Base-by-base conservation (phyloP, 2,113 vertebrate genomes). In the Helogale parvula region DNA sequence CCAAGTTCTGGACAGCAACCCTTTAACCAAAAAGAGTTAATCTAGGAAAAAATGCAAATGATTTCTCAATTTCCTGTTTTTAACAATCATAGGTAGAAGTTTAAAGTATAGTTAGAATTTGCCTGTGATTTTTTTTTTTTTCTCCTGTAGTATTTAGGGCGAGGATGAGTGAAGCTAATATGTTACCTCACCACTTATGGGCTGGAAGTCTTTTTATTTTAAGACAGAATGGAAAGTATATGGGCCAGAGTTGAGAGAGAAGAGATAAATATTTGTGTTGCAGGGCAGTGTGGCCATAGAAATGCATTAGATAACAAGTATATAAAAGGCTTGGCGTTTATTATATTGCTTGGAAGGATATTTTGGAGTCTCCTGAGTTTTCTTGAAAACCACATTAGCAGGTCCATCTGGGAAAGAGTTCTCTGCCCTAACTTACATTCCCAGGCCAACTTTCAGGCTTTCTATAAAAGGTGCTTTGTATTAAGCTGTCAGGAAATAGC, bases 181-280 rank as follows among this genome's bases (percentile, higher is more conserved):
- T 90, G 85, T 50, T 71, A 19, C n/a, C 65, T 74, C 29, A 45
- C 71, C 23, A 7, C 11, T 33, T 52, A 19, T 3, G 3, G 50
- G 3, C 33, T 63, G 21, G 47, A 69, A 91, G 63, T 23, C 86
- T 25, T n/a, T 79, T 69, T 71, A 45, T 80, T 90, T 93, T 71
- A 60, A 94, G 66, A 68, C 3, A 33, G n/a, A 90, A 91, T 69
- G 60, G 65, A 45, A 68, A 81, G 33, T 84, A 19, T 69, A 52
- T 11, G 57, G 69, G 84, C 9, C n/a, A 87, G 50, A 96, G 90
- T 80, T 92, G 69, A 96, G 52, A 81, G 82, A 50, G 21, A 88
- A 74, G 83, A 84, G 50, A 82, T 41, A 88, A 95, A 66, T 92
- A 92, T 66, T 97, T 96, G 57, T 45, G 35, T 66, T 94, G 57